Evolutionary conservation across 2,888 invertebrate species (phyloP).

Genomic region (Dendrolimus houi): DNA sequence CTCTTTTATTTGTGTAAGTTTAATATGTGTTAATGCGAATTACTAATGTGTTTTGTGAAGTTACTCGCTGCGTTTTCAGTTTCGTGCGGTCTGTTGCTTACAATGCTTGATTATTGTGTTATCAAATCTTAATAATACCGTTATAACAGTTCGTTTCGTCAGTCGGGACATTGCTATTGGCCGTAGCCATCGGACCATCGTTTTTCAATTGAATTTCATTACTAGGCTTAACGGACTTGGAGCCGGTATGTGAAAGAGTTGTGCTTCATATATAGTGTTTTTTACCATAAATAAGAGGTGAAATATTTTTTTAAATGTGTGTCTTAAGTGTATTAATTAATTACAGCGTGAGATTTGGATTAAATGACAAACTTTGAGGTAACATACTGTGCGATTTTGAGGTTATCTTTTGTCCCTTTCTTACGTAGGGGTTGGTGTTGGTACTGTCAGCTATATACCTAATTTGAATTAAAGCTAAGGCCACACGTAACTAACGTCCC

Average conservation of each 20-base stretch:
- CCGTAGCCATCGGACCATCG: slow-evolving; percentile 28
- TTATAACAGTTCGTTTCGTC: no score
- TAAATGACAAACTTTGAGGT: slow-evolving; percentile 2
- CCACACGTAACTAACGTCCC: no score
- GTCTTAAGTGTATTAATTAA: not conserved
- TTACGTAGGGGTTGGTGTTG: no score
- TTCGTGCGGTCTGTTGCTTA: no score
- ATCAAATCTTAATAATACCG: not conserved
- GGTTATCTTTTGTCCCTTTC: slow-evolving; percentile 28
- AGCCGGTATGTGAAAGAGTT: slow-evolving; percentile 3
- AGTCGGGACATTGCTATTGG: slow-evolving; percentile 20
- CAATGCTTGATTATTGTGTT: no score
- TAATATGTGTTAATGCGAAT: no score
- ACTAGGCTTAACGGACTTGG: not conserved
- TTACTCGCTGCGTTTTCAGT: no score
- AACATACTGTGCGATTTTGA: slow-evolving; percentile 7
- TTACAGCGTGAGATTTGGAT: slow-evolving; percentile 5
- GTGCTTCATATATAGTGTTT: slow-evolving; percentile 3
- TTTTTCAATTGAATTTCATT: slow-evolving; percentile 21
- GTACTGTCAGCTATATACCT: no score
- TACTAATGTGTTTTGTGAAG: no score
- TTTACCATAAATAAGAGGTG: not conserved
- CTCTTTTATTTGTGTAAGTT: no score
- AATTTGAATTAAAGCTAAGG: no score
- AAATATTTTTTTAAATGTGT: not conserved